Evolutionary conservation across 1,140 invertebrate species (phyloP), one percentile per base, ranked within the genome.

Genomic region (Reticulitermes speratus): DNA sequence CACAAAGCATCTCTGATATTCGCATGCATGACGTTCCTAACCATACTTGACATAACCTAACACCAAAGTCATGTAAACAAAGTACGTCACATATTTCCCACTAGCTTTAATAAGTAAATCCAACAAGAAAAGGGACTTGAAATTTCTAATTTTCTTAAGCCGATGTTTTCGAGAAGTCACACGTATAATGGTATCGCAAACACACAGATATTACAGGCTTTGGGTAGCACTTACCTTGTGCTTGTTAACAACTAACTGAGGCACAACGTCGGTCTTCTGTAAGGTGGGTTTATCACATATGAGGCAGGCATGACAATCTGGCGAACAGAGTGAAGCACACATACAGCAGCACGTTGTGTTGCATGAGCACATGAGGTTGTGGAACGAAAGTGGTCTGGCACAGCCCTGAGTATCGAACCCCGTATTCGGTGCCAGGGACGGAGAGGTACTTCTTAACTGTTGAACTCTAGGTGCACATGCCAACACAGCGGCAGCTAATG

Each of bases 221-320:
- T 75, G 25, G n/a, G n/a, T 25, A 84, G 45, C 86, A 89, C 90
- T 90, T 87, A 94, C 93, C 91, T 93, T 92, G 87, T 94, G 92
- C 87, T 90, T 91, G 87, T 92, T 92, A 88, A 91, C 90, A 85
- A 93, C 93, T 87, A 91, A 90, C 55, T 92, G 92, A 84, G 92
- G 90, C 87, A 92, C 91, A 85, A 91, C 90, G 87, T 93, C 92
- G 89, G 91, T 91, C 91, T 93, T 93, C 91, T 92, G 92, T 91
- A 93, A 94, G 88, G 91, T 89, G 88, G 93, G 92, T 85, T 92
- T 91, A 87, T 92, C 89, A 91, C 94, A 94, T 87, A 93, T 91
- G 92, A 94, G 94, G 90, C 94, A 94, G 89, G 93, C 92, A 90
- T 94, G 93, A 90, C 94, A 94, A 90, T 94, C 94, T 94, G 92